phyloP scores from a whole-genome alignment of 2,888 invertebrate species.

The Rhagonycha fulva region DNA sequence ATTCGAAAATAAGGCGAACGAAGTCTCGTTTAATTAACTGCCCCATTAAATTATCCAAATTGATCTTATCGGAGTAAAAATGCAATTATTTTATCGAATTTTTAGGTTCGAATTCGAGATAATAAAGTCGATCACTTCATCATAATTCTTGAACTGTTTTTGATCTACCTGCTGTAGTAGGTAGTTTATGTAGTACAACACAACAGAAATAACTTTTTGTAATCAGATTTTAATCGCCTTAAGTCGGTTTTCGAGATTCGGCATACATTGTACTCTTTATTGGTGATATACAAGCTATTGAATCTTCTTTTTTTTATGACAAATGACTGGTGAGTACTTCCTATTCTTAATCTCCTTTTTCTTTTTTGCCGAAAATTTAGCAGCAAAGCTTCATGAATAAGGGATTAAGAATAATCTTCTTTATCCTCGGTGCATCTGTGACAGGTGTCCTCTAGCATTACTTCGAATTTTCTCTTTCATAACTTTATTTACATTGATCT shows the following conservation, averaged over 20 bases:
- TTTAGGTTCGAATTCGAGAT: slow-evolving; percentile 11
- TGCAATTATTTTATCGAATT: slow-evolving; percentile 35
- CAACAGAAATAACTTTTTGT: slow-evolving; percentile 1
- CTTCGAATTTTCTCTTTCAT: slow-evolving; percentile 17
- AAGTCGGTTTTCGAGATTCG: neutral
- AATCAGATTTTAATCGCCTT: slow-evolving; percentile 8
- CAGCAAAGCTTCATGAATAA: slow-evolving; percentile 25
- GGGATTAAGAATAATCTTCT: slow-evolving; percentile 27
- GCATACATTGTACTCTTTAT: slow-evolving; percentile 2
- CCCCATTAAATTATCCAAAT: slow-evolving; percentile 37
- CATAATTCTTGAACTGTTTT: slow-evolving; percentile 17
- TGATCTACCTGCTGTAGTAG: neutral
- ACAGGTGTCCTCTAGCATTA: slow-evolving; percentile 24
- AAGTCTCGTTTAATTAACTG: slow-evolving; percentile 35
- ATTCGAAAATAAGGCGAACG: slow-evolving; percentile 18
- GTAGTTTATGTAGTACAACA: neutral
- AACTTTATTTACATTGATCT: slow-evolving; percentile 7
- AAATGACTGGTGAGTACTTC: slow-evolving; percentile 24
- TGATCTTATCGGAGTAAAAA: slow-evolving; percentile 35
- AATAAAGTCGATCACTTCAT: slow-evolving; percentile 18
- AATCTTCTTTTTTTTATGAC: slow-evolving; percentile 6
- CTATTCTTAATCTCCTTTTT: slow-evolving; percentile 21
- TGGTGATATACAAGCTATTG: neutral
- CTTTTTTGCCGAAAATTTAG: slow-evolving; percentile 25
- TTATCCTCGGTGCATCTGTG: slow-evolving; percentile 25